Conservation (phyloP, 2,113 vertebrate species). For the Parus major region DNA sequence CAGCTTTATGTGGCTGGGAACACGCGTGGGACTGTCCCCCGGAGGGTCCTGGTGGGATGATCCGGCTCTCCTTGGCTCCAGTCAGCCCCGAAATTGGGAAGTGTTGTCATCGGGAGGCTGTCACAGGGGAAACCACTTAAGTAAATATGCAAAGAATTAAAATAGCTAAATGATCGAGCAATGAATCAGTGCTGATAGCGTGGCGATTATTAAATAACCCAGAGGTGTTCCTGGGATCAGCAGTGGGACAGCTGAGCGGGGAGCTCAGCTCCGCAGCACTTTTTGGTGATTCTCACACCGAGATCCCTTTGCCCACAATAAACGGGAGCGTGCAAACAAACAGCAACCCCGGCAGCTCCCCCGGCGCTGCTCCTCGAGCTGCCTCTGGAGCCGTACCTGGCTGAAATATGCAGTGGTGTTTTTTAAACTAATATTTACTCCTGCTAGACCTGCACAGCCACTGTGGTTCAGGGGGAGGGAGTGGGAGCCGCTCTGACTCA, state of each 20-base stretch:
- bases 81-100: neutral
- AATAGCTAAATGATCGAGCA: conserved; percentile 19
- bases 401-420: neutral
- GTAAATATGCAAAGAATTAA: conserved; percentile 56
- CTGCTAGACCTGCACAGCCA: conserved; percentile 53
- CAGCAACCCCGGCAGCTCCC: neutral
- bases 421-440: conserved; percentile 61
- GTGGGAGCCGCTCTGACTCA: conserved; percentile 47
- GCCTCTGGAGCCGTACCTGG: neutral
- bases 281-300: neutral
- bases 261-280: neutral
- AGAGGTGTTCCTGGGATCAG: neutral
- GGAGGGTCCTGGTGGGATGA: neutral
- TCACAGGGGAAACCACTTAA: neutral
- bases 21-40: neutral
- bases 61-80: neutral
- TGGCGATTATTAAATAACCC: neutral
- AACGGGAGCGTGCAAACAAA: neutral
- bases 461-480: conserved; percentile 34
- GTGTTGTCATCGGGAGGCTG: neutral
- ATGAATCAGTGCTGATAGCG: conserved; percentile 6
- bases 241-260: neutral
- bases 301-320: neutral
- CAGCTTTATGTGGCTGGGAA: conserved; percentile 4
- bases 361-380: neutral